Evolutionary conservation across 2,113 vertebrate genomes (phyloP), one percentile per base, ranked within the genome.

Genomic region (Thomomys bottae): DNA sequence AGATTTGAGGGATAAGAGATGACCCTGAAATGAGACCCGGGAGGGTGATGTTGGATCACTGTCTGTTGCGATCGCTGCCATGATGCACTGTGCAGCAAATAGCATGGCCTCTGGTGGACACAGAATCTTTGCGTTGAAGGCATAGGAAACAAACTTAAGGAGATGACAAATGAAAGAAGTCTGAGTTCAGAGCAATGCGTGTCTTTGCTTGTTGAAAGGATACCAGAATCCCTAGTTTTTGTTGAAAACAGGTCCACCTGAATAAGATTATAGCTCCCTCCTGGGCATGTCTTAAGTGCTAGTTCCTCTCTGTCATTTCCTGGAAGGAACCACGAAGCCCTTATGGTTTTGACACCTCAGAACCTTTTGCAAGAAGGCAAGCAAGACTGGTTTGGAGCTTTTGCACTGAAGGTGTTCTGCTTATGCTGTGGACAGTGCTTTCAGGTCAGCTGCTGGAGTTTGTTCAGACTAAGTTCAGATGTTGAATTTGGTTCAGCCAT

Each of bases 1-100:
- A 79, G 71, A 84, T 66, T 73, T 87, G 63, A 84, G 32, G 36
- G 57, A 32, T 59, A 57, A 86, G 90, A 84, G 40, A 36, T 32
- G 63, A 11, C 42, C 49, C 81, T 84, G 32, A 92, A 81, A 30
- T 2, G 21, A 82, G 38, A 71, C 61, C 15, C 10, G 26, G 34
- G 83, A 76, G 63, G 32, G 8, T 63, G n/a, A 7, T 20, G 36
- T 38, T 40, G 14, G 26, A 2, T 36, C 66, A 8, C 14, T 26
- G 4, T 45, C 38, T 64, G 38, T 21, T 5, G 20, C 38, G 0
- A 15, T 59, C 7, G 8, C 21, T 0, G 32, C 11, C 28, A 54
- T 71, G 24, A 23, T 24, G 64, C 32, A 36, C 45, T 21, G 21
- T 6, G 59, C 68, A 59, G 24, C 38, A 70, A 54, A 34, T 20